These are phyloP conservation scores for Eciton burchellii DNA, from an alignment of 1,140 invertebrate species.

Conservation along the genomic window DNA sequence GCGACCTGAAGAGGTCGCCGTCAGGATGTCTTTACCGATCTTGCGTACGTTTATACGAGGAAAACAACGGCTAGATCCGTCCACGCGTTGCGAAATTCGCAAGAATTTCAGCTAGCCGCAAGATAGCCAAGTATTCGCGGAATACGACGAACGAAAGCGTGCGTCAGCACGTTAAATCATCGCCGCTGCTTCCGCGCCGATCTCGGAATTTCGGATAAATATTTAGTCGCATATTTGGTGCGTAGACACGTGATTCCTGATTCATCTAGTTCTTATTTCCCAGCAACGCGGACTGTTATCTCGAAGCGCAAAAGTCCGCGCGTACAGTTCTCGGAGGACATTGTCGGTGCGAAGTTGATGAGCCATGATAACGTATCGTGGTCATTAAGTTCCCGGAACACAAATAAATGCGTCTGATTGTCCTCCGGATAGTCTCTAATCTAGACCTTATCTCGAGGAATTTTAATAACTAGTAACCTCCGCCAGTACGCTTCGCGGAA, in stretches of 20 bases:
- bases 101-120: not conserved
- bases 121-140: not conserved
- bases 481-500: not conserved
- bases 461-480: not conserved
- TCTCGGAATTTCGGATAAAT: not conserved
- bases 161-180: not conserved
- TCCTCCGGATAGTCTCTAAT: not conserved
- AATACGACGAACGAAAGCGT: not conserved
- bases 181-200: not conserved
- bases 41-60: not conserved
- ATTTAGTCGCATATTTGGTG: not conserved
- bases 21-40: constrained; percentile 5
- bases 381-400: not conserved
- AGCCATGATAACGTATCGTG: not conserved
- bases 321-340: not conserved
- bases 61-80: constrained; percentile 1
- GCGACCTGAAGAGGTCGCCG: not conserved
- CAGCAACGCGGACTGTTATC: not conserved
- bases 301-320: not conserved
- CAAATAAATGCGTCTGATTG: constrained; percentile 12
- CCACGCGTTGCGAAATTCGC: not conserved
- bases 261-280: constrained; percentile 39
- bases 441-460: not conserved
- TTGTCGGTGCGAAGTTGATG: not conserved
- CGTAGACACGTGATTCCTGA: not conserved